These are phyloP conservation scores for Taurulus bubalis DNA, from an alignment of 2,113 vertebrate species.

Conservation along the genomic window DNA sequence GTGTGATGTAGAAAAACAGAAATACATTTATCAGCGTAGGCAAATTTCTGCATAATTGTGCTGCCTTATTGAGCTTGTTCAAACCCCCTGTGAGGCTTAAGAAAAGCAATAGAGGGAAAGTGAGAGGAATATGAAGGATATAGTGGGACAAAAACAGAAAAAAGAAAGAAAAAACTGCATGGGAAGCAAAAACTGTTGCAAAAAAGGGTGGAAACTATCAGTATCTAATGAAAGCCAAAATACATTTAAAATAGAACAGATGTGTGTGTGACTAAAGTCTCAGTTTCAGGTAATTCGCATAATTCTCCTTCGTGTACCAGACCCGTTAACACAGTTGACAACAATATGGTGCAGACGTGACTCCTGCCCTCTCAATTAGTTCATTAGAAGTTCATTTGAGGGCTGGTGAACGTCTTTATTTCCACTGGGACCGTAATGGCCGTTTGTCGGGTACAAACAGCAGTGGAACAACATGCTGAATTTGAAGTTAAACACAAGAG, in stretches of 20 bases:
- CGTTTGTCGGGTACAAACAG: conserved; percentile 34
- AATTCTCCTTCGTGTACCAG: conserved; percentile 13
- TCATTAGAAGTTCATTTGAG: conserved; percentile 44
- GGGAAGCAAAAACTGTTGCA: conserved; percentile 9
- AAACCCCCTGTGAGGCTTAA: conserved; percentile 63
- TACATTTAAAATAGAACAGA: background rate
- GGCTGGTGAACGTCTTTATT: conserved; percentile 59
- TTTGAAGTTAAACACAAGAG: conserved; percentile 29
- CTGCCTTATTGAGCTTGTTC: conserved; percentile 56
- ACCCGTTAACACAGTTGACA: conserved; percentile 41
- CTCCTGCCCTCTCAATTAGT: conserved; percentile 51
- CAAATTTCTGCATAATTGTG: conserved; percentile 61
- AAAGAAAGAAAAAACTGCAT: background rate
- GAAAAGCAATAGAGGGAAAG: conserved; percentile 55
- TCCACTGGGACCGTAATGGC: conserved; percentile 43
- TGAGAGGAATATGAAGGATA: conserved; percentile 61
- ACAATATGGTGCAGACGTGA: conserved; percentile 46
- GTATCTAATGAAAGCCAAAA: background rate
- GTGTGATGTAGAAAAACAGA: conserved; percentile 25
- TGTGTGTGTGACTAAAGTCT: background rate
- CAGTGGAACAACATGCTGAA: conserved; percentile 25
- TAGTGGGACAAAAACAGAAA: conserved; percentile 36
- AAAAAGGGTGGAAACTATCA: no score
- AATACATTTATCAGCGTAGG: conserved; percentile 60
- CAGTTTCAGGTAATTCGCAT: conserved; percentile 7